These are phyloP conservation scores for Drosophila athabasca DNA, from an alignment of 1,140 invertebrate genomes.

Conservation along the genomic window DNA sequence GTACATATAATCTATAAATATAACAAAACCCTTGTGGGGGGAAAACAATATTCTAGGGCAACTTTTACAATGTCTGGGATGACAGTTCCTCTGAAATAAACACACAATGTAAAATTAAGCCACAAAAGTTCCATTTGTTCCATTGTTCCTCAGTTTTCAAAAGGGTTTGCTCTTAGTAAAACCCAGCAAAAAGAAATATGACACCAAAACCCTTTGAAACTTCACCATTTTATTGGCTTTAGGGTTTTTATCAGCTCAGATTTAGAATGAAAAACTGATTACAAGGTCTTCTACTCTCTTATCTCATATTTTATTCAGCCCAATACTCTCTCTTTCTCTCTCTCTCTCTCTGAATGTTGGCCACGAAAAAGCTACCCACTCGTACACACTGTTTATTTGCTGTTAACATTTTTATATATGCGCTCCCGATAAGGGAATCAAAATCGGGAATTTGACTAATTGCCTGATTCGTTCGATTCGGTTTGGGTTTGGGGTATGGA, in stretches of 20 bases:
- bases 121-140: too few species aligned
- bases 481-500: constrained; percentile 1
- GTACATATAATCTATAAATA: constrained; percentile 18
- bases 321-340: not conserved
- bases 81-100: too few species aligned
- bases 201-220: not conserved
- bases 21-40: constrained; percentile 1
- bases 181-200: not conserved
- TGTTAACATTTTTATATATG: constrained; percentile 48
- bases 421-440: constrained; percentile 29
- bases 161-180: too few species aligned
- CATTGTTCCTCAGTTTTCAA: too few species aligned
- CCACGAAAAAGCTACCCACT: constrained; percentile 15
- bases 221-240: constrained; percentile 11
- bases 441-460: constrained; percentile 35
- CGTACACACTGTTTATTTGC: constrained; percentile 27
- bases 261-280: constrained; percentile 13
- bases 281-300: constrained; percentile 21
- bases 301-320: constrained; percentile 26
- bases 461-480: constrained; percentile 6
- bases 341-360: not conserved
- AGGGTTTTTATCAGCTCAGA: constrained; percentile 13
- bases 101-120: too few species aligned
- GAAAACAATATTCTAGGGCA: constrained; percentile 9
- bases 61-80: too few species aligned